Percentiles rank a stretch among this genome's conserved stretches.
Evolutionary conservation across 2,113 vertebrate genomes (phyloP).

Genomic region (Anolis sagrei): DNA sequence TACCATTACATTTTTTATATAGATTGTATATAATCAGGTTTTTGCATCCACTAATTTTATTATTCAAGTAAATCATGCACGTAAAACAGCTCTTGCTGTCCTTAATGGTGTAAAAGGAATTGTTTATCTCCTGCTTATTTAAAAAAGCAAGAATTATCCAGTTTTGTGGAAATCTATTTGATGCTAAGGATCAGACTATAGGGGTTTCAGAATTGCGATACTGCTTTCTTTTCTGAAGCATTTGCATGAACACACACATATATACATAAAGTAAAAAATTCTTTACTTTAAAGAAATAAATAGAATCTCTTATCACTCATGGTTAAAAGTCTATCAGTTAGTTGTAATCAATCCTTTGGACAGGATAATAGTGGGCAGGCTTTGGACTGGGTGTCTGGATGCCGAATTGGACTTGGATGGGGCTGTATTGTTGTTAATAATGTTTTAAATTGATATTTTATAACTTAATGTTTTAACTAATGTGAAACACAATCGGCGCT

Average conservation of each 20-base stretch:
- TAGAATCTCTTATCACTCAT: neutral
- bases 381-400: too few species aligned
- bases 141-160: neutral
- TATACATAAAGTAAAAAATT: neutral
- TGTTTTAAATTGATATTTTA: too few species aligned
- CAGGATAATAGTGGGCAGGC: too few species aligned
- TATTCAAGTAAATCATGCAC: too few species aligned
- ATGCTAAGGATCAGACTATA: neutral
- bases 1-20: too few species aligned
- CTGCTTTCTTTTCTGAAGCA: neutral
- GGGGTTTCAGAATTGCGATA: neutral
- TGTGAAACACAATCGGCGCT: too few species aligned
- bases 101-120: neutral
- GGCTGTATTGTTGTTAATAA: too few species aligned
- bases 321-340: neutral
- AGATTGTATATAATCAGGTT: too few species aligned
- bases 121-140: neutral
- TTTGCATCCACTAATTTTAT: too few species aligned
- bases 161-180: neutral
- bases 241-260: neutral
- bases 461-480: too few species aligned
- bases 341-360: neutral
- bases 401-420: too few species aligned
- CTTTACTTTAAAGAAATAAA: neutral
- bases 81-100: neutral